Conservation (phyloP, 1,140 invertebrate genomes). For the Drosophila navojoa region DNA sequence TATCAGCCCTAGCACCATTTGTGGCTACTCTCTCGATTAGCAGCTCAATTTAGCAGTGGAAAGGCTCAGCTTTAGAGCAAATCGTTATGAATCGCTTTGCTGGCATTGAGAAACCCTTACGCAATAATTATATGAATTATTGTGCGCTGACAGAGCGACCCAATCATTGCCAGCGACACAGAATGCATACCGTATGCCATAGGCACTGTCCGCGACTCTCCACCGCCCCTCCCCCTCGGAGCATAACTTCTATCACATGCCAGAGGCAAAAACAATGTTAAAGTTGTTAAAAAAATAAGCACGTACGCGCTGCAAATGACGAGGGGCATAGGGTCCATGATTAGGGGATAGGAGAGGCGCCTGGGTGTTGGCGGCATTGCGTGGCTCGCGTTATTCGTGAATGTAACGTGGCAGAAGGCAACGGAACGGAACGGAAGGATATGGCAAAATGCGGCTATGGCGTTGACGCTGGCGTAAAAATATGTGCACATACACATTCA, state of each 20-base stretch:
- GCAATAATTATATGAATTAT: constrained; percentile 58
- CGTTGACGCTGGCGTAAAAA: constrained; percentile 51
- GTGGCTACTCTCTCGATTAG: no score
- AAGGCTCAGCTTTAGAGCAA: background rate
- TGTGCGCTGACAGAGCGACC: constrained; percentile 22
- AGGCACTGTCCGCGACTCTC: constrained; percentile 30
- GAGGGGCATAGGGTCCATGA: constrained; percentile 24
- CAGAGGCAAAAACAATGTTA: constrained; percentile 67
- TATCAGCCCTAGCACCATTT: no score
- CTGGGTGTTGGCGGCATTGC: background rate
- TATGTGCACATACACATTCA: constrained; percentile 22
- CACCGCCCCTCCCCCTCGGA: constrained; percentile 1
- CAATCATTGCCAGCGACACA: constrained; percentile 51
- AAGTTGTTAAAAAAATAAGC: constrained; percentile 78
- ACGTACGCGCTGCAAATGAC: constrained; percentile 73
- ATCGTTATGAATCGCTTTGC: background rate
- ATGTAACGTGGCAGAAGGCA: constrained; percentile 46
- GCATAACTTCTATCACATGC: constrained; percentile 71
- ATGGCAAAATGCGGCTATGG: constrained; percentile 71
- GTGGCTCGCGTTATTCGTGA: constrained; percentile 44
- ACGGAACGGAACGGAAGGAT: constrained; percentile 65
- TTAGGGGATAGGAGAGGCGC: constrained; percentile 5
- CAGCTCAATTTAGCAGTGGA: no score
- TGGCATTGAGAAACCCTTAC: constrained; percentile 6
- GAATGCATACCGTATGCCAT: constrained; percentile 56